Evolutionary conservation across 2,888 invertebrate genomes (phyloP).

Genomic region (Lacanobia wlatinum): DNA sequence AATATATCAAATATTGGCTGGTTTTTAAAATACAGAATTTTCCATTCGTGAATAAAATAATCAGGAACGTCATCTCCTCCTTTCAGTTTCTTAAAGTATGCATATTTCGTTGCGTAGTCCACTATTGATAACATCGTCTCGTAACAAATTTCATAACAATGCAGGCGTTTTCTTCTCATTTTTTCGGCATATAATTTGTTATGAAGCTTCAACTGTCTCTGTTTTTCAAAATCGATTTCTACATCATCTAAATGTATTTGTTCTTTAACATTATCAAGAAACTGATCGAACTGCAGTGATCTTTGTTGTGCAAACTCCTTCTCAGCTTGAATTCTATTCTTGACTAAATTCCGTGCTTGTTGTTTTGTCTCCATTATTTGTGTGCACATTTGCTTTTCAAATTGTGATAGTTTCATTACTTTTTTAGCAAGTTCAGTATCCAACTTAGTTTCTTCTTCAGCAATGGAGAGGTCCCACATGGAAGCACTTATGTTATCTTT

Average conservation of each 20-base stretch:
- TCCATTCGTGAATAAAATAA: conserved; percentile 90
- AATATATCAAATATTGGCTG: conserved; percentile 90
- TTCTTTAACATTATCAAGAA: conserved; percentile 84
- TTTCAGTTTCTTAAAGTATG: conserved; percentile 85
- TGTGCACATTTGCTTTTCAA: conserved; percentile 92
- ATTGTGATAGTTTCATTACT: conserved; percentile 91
- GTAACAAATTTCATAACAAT: conserved; percentile 88
- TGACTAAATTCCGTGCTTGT: conserved; percentile 89
- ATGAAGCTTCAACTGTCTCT: conserved; percentile 88
- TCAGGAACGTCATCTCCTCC: conserved; percentile 85
- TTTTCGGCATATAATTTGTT: conserved; percentile 89
- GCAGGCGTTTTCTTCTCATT: conserved; percentile 85
- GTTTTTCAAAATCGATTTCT: conserved; percentile 89
- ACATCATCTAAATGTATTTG: conserved; percentile 85
- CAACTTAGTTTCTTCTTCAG: conserved; percentile 88
- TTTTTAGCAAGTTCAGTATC: conserved; percentile 89
- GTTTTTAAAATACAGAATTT: conserved; percentile 88
- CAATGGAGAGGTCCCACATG: conserved; percentile 89
- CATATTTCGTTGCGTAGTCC: conserved; percentile 89
- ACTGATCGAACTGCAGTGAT: conserved; percentile 87
- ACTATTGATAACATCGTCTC: conserved; percentile 89
- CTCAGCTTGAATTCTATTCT: conserved; percentile 89
- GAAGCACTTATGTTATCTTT: conserved; percentile 86
- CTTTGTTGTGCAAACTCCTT: conserved; percentile 87
- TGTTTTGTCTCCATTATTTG: conserved; percentile 92